phyloP scores from a whole-genome alignment of 2,888 invertebrate species.

The Coremacera marginata region DNA sequence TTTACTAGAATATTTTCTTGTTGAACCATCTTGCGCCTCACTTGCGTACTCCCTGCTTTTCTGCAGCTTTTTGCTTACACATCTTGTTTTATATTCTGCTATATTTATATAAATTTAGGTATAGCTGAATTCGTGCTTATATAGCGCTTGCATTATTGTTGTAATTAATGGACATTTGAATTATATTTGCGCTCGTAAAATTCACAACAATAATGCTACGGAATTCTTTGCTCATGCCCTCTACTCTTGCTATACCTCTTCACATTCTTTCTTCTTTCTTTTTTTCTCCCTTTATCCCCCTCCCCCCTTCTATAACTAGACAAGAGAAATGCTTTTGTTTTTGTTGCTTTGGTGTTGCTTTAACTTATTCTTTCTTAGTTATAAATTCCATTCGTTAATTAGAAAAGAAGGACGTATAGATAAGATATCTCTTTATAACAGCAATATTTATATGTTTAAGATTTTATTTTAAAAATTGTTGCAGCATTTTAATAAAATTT shows the following conservation, averaged over 20 bases:
- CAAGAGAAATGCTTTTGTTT: slow-evolving; percentile 16
- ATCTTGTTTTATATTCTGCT: background rate
- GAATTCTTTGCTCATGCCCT: slow-evolving; percentile 27
- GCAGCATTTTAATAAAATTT: too few relatives aligned
- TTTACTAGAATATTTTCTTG: background rate
- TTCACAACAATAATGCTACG: slow-evolving; percentile 61
- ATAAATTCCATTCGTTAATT: too few relatives aligned
- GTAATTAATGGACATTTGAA: slow-evolving; percentile 66
- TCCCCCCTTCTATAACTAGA: background rate
- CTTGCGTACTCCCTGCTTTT: background rate
- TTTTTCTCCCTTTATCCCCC: too few relatives aligned
- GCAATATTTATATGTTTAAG: background rate
- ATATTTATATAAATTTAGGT: background rate
- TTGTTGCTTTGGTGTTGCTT: slow-evolving; percentile 49
- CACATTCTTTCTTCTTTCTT: background rate
- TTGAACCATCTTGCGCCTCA: background rate
- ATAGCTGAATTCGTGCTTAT: background rate
- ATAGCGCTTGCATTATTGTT: slow-evolving; percentile 46
- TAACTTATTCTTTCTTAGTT: slow-evolving; percentile 60
- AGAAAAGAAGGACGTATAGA: too few relatives aligned
- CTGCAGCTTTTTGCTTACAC: background rate
- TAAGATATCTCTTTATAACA: too few relatives aligned
- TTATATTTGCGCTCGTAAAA: slow-evolving; percentile 66
- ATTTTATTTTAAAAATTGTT: background rate
- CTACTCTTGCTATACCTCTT: slow-evolving; percentile 19